Conservation (phyloP, 2,888 invertebrate genomes). For the Steinernema scapterisci region DNA sequence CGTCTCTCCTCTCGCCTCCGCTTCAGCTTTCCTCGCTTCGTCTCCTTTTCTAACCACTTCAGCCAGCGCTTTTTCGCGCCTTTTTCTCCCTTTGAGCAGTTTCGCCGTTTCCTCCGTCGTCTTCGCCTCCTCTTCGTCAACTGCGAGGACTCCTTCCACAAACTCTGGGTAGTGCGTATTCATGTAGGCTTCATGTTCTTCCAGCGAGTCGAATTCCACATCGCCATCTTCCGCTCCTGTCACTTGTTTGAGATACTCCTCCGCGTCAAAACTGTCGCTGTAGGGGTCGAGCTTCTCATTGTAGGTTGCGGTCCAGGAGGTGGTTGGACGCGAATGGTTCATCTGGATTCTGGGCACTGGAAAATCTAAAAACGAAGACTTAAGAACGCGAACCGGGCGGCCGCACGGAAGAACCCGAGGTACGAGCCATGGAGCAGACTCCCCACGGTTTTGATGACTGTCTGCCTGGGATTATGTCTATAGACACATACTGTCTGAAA, state of each 20-base stretch:
- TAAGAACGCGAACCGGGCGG: no score
- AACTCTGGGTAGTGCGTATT: background rate
- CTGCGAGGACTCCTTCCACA: background rate
- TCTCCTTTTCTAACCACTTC: constrained; percentile 10
- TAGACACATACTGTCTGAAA: no score
- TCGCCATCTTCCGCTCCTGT: background rate
- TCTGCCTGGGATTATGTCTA: no score
- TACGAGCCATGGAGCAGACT: no score
- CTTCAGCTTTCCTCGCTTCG: constrained; percentile 1
- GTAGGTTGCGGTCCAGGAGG: background rate
- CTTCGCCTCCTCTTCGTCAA: background rate
- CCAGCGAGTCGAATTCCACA: background rate
- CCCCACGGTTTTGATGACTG: no score
- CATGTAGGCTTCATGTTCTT: background rate
- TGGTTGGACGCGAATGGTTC: background rate
- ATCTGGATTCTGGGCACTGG: background rate
- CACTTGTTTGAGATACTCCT: background rate
- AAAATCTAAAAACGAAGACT: no score
- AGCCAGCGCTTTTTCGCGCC: background rate
- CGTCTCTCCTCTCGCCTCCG: background rate
- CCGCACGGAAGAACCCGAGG: no score
- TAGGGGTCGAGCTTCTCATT: background rate
- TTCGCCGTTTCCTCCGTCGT: background rate
- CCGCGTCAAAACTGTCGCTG: constrained; percentile 18
- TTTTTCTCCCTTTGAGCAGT: background rate